Evolutionary conservation across 2,888 invertebrate species (phyloP).

Genomic region (Platypus cylindrus): DNA sequence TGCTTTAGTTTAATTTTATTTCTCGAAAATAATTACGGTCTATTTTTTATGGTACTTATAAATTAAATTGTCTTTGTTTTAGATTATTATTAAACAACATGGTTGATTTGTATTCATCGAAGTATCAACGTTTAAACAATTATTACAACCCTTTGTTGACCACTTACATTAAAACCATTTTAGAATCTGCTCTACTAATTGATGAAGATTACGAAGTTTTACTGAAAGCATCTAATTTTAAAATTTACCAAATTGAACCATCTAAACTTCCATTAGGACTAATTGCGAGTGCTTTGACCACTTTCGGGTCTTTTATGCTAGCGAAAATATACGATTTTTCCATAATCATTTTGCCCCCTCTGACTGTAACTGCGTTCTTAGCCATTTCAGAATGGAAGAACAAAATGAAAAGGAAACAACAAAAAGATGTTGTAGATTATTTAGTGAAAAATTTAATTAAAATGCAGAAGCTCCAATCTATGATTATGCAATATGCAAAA

Average conservation of each 20-base stretch:
- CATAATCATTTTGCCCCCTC: constrained; percentile 13
- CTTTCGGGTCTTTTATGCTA: constrained; percentile 11
- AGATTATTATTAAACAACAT: too few relatives aligned
- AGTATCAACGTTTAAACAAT: too few relatives aligned
- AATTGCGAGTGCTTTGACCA: constrained; percentile 10
- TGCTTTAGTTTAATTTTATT: too few relatives aligned
- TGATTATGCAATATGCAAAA: constrained; percentile 18
- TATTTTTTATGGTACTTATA: too few relatives aligned
- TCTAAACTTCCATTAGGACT: constrained; percentile 12
- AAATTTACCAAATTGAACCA: constrained; percentile 8
- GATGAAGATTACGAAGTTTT: constrained; percentile 23
- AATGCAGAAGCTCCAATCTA: constrained; percentile 12
- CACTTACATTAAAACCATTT: constrained; percentile 16
- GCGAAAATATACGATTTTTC: constrained; percentile 12
- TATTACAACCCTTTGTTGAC: constrained; percentile 14
- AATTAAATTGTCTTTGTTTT: too few relatives aligned
- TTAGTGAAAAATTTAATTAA: constrained; percentile 14
- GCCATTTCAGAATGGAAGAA: constrained; percentile 8
- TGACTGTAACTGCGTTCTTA: constrained; percentile 6
- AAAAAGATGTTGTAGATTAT: constrained; percentile 8
- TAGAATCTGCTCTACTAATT: constrained; percentile 20
- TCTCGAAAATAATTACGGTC: too few relatives aligned
- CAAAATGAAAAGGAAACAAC: constrained; percentile 5
- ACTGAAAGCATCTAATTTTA: constrained; percentile 13
- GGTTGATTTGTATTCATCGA: too few relatives aligned